These are phyloP conservation scores for Apteryx mantelli DNA, from an alignment of 2,113 vertebrate genomes.

Conservation along the genomic window DNA sequence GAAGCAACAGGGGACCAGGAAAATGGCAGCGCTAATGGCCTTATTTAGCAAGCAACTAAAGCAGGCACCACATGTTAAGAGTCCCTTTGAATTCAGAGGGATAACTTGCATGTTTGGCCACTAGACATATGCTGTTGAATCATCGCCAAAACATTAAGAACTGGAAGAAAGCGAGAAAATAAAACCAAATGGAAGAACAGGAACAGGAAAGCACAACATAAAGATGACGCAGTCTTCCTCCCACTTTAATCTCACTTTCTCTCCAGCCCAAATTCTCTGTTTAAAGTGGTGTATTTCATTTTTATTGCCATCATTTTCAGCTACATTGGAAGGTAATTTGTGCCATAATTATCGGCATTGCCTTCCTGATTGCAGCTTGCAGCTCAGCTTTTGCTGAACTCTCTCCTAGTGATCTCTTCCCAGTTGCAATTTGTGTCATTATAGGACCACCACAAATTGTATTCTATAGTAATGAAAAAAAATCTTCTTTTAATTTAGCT, in stretches of 20 bases:
- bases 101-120: neutral
- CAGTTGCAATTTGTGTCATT: neutral
- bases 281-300: neutral
- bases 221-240: neutral
- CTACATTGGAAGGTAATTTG: neutral
- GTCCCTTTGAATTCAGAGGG: neutral
- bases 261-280: neutral
- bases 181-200: neutral
- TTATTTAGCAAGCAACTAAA: neutral
- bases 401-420: neutral
- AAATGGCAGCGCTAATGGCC: neutral
- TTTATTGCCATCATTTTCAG: neutral
- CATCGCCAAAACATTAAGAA: neutral
- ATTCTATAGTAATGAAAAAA: neutral
- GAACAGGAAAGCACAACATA: neutral
- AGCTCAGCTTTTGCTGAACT: neutral
- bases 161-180: neutral
- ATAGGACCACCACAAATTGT: neutral
- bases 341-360: neutral
- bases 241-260: neutral
- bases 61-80: neutral
- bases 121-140: neutral
- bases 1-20: neutral
- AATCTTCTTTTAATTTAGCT: neutral
- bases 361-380: neutral